phyloP scores from a whole-genome alignment of 2,888 invertebrate genomes.

The Hofmannophila pseudospretella region DNA sequence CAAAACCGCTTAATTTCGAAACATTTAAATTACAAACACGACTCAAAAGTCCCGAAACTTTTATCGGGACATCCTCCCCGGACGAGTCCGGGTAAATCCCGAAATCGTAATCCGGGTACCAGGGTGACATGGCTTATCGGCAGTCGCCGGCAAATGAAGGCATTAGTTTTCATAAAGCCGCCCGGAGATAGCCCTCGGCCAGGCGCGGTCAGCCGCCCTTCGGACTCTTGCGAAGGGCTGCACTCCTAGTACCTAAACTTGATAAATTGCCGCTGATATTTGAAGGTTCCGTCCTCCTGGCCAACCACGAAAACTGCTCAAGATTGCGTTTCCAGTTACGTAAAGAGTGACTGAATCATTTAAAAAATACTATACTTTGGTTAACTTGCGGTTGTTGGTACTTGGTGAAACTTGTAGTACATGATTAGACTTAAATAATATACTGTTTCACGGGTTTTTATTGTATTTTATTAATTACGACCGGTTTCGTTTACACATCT shows the following conservation, averaged over 20 bases:
- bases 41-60: slow-evolving; percentile 50
- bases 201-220: slow-evolving; percentile 39
- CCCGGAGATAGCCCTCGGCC: slow-evolving; percentile 55
- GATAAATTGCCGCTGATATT: slow-evolving; percentile 52
- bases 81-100: slow-evolving; percentile 44
- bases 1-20: slow-evolving; percentile 30
- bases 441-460: no score
- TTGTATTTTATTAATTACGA: no score
- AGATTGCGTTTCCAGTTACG: no score
- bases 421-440: no score
- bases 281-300: slow-evolving; percentile 26
- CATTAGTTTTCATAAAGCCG: slow-evolving; percentile 76
- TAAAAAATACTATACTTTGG: no score
- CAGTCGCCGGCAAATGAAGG: slow-evolving; percentile 68
- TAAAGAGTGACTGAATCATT: no score
- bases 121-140: slow-evolving; percentile 72
- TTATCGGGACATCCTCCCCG: slow-evolving; percentile 42
- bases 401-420: no score
- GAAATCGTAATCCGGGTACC: slow-evolving; percentile 65
- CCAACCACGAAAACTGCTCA: no score
- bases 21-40: slow-evolving; percentile 56
- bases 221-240: slow-evolving; percentile 36
- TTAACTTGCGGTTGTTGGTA: no score
- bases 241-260: slow-evolving; percentile 38
- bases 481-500: no score